phyloP scores from a whole-genome alignment of 2,888 invertebrate species.

The Acleris emargana region DNA sequence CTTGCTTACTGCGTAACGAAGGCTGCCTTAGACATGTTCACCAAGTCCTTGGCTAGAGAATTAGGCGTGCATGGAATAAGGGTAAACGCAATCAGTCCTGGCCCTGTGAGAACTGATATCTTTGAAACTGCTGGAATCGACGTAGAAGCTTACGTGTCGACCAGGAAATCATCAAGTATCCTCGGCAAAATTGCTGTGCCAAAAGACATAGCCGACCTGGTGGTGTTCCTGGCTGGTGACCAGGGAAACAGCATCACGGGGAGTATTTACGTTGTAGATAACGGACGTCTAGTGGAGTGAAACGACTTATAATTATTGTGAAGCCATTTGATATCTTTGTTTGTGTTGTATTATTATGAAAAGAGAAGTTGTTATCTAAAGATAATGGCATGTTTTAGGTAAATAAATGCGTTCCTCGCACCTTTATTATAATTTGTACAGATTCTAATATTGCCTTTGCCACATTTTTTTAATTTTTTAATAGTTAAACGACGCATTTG shows the following conservation, averaged over 20 bases:
- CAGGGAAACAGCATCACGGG: constrained; percentile 43
- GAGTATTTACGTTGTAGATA: constrained; percentile 32
- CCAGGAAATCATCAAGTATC: constrained; percentile 84
- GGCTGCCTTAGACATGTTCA: constrained; percentile 93
- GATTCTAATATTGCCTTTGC: too few species aligned
- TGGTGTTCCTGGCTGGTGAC: constrained; percentile 91
- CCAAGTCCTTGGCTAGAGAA: constrained; percentile 91
- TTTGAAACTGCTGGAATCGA: constrained; percentile 88
- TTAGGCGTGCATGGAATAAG: constrained; percentile 87
- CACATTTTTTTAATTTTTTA: too few species aligned
- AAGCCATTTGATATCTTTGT: not conserved
- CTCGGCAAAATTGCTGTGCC: constrained; percentile 88
- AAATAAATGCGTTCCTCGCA: too few species aligned
- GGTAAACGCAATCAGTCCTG: constrained; percentile 93
- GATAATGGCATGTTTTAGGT: too few species aligned
- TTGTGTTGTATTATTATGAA: not conserved
- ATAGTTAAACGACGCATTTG: too few species aligned
- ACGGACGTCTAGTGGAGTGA: constrained; percentile 31
- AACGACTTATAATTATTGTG: not conserved
- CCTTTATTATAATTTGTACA: too few species aligned
- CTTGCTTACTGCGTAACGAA: constrained; percentile 93
- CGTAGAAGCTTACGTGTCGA: constrained; percentile 87
- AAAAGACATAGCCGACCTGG: constrained; percentile 90
- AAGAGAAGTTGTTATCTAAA: too few species aligned
- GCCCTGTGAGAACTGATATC: constrained; percentile 90